Base-by-base conservation (phyloP, 2,113 vertebrate species). In the Scopus umbretta region DNA sequence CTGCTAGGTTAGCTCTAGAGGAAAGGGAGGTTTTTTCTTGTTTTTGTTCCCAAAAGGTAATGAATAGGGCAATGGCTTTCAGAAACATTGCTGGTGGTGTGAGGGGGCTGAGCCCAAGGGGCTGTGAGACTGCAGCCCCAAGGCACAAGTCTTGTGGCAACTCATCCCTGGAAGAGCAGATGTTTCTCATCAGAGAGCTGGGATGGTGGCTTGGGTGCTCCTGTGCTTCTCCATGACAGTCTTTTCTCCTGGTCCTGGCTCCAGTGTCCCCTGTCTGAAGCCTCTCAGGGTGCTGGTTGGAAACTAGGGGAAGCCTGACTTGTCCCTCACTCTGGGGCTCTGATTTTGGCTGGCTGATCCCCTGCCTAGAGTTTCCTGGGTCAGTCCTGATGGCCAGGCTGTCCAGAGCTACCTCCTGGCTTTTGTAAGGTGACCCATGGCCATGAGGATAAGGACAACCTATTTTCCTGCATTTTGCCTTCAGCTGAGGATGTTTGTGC, bases 121-220 rank as follows among this genome's bases (percentile, higher is more conserved):
- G 17, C 59, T 50, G 3, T n/a, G 38, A 38, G n/a, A 16, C 19
- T 4, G 2, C 79, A 50, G 52, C 11, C 32, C 40, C 13, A 5
- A 0, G 2, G 52, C 47, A 50, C 25, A 7, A 26, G 5, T 9
- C 47, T 56, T 1, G 1, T 38, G 72, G 43, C 22, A 34, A 4
- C 61, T 27, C 34, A 11, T 14, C 27, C 49, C 70, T 86, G 88
- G 26, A 27, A 8, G 11, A 89, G 40, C 20, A 56, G 53, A 58
- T 42, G 22, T 47, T 53, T 84, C 32, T 58, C 47, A 19, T 25
- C 65, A 56, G 30, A 80, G 52, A 8, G 20, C 1, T 56, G 76
- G 36, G 42, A 19, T 36, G 45, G 42, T 45, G 76, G 5, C n/a
- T 61, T 3, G 3, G 53, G 20, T 42, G 40, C 50, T 63, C 19